Base-by-base conservation (phyloP, 1,140 invertebrate species). In the Ooceraea biroi region DNA sequence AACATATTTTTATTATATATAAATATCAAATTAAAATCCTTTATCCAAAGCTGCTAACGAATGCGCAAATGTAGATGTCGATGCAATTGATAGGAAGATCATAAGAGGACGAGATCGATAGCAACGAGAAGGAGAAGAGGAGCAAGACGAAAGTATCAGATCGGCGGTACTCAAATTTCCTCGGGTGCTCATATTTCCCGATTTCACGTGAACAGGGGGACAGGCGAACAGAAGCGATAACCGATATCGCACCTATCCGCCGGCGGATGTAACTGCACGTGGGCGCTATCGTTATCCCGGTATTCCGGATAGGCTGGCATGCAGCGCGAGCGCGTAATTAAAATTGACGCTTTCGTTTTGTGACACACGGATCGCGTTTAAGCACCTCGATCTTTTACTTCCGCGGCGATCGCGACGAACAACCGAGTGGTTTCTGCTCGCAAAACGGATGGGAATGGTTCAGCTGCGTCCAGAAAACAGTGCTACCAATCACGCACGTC, bases 261-360 rank as follows among this genome's bases (percentile, higher is more conserved):
- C 30, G 76, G 77, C 78, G 82, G 61, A 83, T 90, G 76, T 63
- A 52, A 73, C 69, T 90, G 80, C 85, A 57, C 69, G 69, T 55
- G 19, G 8, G 69, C 71, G 36, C 78, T 74, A 69, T 82, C 86
- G 88, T 90, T 90, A 90, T 88, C 66, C 85, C 83, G 87, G 87
- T 90, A 89, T 86, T 84, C 80, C 48, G 61, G 74, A 84, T 86
- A 82, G 76, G 69, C 57, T 82, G 66, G 86, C 85, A 83, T 63
- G 74, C 68, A 71, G 58, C 25, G 46, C 82, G 74, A 84, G 55
- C 77, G 83, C 77, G 86, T 91, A 91, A 91, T 91, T 91, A 91
- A 90, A 91, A 90, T 87, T 89, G 89, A 90, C 89, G 88, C 86
- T 89, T 90, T 88, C 85, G 88, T 90, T 89, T 85, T 66, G 82